phyloP scores from a whole-genome alignment of 2,113 vertebrate species.

The Ursus arctos region DNA sequence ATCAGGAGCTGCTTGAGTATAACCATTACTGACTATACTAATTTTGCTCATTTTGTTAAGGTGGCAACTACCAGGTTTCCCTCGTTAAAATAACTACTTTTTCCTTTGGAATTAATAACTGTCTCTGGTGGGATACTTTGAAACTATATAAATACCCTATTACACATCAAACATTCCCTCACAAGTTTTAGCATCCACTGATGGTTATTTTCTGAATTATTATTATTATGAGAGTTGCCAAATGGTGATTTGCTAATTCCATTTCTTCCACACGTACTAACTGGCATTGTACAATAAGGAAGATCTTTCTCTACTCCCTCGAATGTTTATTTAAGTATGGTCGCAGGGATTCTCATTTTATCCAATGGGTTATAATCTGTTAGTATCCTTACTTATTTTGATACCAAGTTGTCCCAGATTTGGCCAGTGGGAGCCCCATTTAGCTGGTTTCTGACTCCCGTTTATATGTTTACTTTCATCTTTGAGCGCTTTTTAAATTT shows the following conservation, averaged over 20 bases:
- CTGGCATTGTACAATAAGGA: neutral
- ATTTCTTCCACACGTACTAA: neutral
- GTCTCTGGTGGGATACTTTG: neutral
- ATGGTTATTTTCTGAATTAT: neutral
- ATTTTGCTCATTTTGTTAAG: neutral
- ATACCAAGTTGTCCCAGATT: neutral
- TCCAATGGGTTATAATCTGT: neutral
- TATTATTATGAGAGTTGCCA: neutral
- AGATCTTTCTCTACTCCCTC: neutral
- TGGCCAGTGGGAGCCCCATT: neutral
- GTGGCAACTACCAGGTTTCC: neutral
- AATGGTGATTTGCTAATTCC: neutral
- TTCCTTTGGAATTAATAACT: slow-evolving; percentile 1
- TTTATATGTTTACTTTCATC: neutral
- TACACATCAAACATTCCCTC: neutral
- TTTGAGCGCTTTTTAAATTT: neutral
- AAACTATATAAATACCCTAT: neutral
- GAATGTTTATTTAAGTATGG: neutral
- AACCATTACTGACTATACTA: neutral
- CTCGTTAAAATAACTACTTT: neutral
- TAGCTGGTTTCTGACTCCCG: neutral
- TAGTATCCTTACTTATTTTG: neutral
- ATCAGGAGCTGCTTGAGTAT: neutral
- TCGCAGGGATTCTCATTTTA: neutral
- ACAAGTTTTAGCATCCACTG: neutral